Evolutionary conservation across 2,113 vertebrate species (phyloP).

Genomic region (Mustelus asterias): DNA sequence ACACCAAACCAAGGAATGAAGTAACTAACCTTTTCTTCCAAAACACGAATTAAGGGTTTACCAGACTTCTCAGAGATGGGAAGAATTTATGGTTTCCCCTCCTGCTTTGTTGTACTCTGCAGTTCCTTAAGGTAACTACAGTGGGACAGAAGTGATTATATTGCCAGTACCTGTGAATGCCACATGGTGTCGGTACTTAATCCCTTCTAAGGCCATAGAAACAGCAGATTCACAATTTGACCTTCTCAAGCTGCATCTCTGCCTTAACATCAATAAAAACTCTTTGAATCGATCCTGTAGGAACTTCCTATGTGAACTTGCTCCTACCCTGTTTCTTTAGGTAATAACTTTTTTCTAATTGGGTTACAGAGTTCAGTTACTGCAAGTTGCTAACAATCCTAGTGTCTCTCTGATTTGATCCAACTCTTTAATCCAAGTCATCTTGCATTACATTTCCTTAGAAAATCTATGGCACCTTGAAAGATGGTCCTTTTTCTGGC

Average conservation of each 20-base stretch:
- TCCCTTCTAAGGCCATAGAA: neutral
- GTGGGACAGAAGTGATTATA: neutral
- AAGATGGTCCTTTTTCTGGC: neutral
- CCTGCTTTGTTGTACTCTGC: neutral
- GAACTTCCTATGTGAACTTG: neutral
- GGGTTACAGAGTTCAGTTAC: neutral
- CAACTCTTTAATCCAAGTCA: neutral
- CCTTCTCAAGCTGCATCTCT: neutral
- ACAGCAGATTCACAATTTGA: neutral
- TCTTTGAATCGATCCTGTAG: neutral
- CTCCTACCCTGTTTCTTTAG: neutral
- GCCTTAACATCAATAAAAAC: slow-evolving; percentile 12
- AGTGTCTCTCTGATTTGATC: neutral
- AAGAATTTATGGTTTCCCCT: neutral
- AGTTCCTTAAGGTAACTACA: neutral
- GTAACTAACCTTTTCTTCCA: neutral
- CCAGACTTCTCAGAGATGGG: neutral
- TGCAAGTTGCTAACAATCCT: neutral
- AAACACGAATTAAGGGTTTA: neutral
- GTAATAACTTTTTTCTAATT: neutral
- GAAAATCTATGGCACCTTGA: neutral
- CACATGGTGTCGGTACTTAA: neutral
- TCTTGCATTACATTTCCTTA: neutral
- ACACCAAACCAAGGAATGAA: neutral
- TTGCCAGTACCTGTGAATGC: neutral